Evolutionary conservation across 2,113 vertebrate species (phyloP).

Genomic region (Sciurus niger): DNA sequence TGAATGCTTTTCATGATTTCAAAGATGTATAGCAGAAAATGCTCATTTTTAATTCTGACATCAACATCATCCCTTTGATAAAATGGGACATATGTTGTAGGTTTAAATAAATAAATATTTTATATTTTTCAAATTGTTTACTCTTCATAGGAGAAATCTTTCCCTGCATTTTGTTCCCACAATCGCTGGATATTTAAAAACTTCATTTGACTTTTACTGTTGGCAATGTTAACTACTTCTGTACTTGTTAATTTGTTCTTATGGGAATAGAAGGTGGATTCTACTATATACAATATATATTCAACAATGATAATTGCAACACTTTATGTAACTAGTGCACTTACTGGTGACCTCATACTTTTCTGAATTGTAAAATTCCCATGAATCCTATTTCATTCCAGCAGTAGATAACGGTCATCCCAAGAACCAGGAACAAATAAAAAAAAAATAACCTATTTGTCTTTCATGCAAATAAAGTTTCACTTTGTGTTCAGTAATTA

Average conservation of each 20-base stretch:
- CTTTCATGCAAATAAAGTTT: not conserved
- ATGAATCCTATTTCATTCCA: not conserved
- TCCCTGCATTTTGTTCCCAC: not conserved
- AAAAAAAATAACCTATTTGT: no score
- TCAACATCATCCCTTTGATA: not conserved
- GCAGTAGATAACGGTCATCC: not conserved
- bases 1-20: not conserved
- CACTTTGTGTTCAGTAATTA: not conserved
- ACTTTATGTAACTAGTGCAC: not conserved
- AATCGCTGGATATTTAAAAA: no score
- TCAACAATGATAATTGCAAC: not conserved
- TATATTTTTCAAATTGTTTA: not conserved
- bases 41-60: not conserved
- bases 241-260: not conserved
- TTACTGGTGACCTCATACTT: not conserved
- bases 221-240: not conserved
- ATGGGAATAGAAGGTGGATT: not conserved
- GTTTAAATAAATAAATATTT: no score
- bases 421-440: not conserved
- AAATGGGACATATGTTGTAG: not conserved
- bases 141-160: not conserved
- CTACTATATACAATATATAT: not conserved
- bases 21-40: not conserved
- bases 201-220: not conserved
- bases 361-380: not conserved